Evolutionary conservation across 1,140 invertebrate species (phyloP), one percentile per base, ranked within the genome.

Genomic region (Drosophila miranda): DNA sequence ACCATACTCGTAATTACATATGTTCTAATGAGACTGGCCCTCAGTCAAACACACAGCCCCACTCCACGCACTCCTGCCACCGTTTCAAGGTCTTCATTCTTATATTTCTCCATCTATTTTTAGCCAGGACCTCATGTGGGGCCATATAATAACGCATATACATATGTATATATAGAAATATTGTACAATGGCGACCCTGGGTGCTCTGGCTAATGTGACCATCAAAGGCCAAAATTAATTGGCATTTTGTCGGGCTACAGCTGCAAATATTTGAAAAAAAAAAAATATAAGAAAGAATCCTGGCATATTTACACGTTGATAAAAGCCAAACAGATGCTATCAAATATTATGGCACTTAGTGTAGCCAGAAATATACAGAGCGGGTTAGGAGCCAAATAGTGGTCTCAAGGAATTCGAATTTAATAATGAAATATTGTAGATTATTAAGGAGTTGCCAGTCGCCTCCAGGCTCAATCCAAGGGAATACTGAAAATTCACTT

Each of bases 161-260:
- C 23, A 74, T 64, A 63, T 28, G 1, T 9, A 8, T 9, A 8
- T 30, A 9, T 9, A 30, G 30, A 30, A 57, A 74, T 70, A 54
- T 50, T 51, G 54, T 34, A 60, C 64, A 75, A 79, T 64, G 30
- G n/a, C 48, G 67, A 42, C 63, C 81, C 69, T 74, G 60, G 46
- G 42, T 66, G 48, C 19, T 57, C 61, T 49, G 49, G 72, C 60
- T 64, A 77, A 77, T 77, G 51, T 57, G 58, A 26, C 78, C 78
- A 79, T 84, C 80, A 79, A 79, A 84, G 77, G 71, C 50, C 71
- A 76, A 63, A 66, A 76, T 69, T 83, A 83, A 83, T 86, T 86
- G 81, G 51, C 54, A 43, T 59, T 76, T 84, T 80, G 72, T 73
- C 56, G 41, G 43, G 59, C 50, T 73, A 21, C 38, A 74, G 19